These are phyloP conservation scores for Microctonus hyperodae DNA, from an alignment of 2,888 invertebrate species.

Conservation along the genomic window DNA sequence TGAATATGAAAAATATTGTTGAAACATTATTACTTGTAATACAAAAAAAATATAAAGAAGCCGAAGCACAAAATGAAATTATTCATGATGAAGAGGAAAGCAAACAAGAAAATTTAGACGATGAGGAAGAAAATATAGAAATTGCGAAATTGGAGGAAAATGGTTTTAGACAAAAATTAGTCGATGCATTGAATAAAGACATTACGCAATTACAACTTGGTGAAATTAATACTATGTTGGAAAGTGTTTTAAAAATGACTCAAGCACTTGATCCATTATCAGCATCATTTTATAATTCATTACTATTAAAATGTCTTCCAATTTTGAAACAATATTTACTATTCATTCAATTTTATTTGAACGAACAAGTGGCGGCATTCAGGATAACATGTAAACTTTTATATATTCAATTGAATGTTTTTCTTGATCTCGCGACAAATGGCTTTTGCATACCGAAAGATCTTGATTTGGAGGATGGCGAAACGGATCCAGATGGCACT, in stretches of 20 bases:
- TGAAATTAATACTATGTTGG: constrained; percentile 55
- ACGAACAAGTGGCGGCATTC: constrained; percentile 80
- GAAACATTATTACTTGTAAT: constrained; percentile 67
- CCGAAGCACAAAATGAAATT: constrained; percentile 55
- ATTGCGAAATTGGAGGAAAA: constrained; percentile 69
- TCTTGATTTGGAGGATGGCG: constrained; percentile 76
- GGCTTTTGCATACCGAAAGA: constrained; percentile 95
- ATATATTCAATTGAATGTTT: constrained; percentile 82
- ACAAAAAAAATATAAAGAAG: constrained; percentile 69
- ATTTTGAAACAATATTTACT: constrained; percentile 79
- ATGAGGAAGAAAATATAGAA: constrained; percentile 61
- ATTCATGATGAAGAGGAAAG: constrained; percentile 57
- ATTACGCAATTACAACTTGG: constrained; percentile 68
- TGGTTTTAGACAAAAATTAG: constrained; percentile 73
- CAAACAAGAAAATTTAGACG: constrained; percentile 48
- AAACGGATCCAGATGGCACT: constrained; percentile 64
- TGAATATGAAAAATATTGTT: constrained; percentile 63
- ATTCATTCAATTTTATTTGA: constrained; percentile 80
- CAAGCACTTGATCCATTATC: constrained; percentile 19
- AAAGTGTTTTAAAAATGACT: constrained; percentile 52
- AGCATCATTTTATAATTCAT: constrained; percentile 35
- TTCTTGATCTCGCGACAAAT: constrained; percentile 80
- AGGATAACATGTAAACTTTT: constrained; percentile 83
- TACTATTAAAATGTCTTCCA: constrained; percentile 68
- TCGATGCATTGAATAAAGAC: constrained; percentile 71